Evolutionary conservation across 2,888 invertebrate genomes (phyloP), one percentile per base, ranked within the genome.

Genomic region (Stictocephala bisonia): DNA sequence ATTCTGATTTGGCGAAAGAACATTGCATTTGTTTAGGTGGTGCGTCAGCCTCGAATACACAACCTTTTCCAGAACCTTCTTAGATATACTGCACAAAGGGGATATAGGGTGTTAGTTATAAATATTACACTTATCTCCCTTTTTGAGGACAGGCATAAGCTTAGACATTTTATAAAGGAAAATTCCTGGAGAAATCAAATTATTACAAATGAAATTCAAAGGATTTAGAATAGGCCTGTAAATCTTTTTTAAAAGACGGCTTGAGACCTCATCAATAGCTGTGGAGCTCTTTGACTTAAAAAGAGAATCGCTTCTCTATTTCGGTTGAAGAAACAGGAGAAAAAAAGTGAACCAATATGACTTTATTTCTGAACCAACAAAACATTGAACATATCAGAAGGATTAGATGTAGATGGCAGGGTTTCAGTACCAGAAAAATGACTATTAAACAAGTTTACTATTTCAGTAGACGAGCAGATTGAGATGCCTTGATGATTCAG

Each of bases 281-380:
- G 53, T 22, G 13, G 26, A 53, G 26, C 27, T 53, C n/a, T 53
- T 53, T 24, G 53, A 53, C 27, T 53, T 53, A 53, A 11, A 26
- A 27, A 53, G 3, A 22, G 3, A 2, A 53, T 53, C 7, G 26
- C 53, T 26, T 24, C n/a, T 53, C 6, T 1, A 26, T 24, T 26
- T 53, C 53, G n/a, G 24, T 3, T 2, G 7, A 22, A n/a, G 20
- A 26, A 22, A 53, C 26, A 24, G 53, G 26, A 13, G 24, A 3
- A 22, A 53, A 53, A 53, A 53, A 53, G 27, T 26, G 53, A 53
- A 24, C n/a, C 4, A n/a, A 53, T 26, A 26, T 24, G 53, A 26
- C 6, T 20, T 26, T 53, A 13, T 53, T 24, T 22, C 11, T 26
- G 26, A 26, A n/a, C 3, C 4, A 11, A 11, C 24, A 11, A 26